phyloP scores from a whole-genome alignment of 2,888 invertebrate genomes.

The Gryllus longicercus region DNA sequence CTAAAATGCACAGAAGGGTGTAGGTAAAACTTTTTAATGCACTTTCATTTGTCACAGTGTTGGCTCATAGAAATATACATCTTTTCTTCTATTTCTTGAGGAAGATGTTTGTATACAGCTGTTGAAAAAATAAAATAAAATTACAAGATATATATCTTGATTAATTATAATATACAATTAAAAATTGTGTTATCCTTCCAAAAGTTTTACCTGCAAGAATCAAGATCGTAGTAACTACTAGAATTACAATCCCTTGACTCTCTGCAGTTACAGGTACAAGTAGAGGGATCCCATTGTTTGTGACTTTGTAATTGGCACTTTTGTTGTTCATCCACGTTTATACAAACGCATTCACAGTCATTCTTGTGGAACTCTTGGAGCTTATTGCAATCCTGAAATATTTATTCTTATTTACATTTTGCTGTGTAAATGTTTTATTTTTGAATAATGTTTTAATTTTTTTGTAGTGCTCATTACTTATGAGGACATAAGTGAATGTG shows the following conservation, averaged over 20 bases:
- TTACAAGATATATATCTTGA: too few species aligned
- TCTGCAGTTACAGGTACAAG: conserved; percentile 60
- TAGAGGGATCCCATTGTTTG: conserved; percentile 59
- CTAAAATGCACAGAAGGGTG: too few species aligned
- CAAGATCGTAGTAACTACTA: conserved; percentile 58
- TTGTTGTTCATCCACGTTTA: conserved; percentile 57
- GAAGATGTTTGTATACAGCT: too few species aligned
- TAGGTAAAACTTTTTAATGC: too few species aligned
- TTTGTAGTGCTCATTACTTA: too few species aligned
- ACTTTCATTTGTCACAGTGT: too few species aligned
- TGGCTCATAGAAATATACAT: too few species aligned
- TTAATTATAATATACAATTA: not conserved
- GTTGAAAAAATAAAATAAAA: too few species aligned
- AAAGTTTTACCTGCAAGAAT: conserved; percentile 53
- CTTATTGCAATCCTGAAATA: conserved; percentile 55
- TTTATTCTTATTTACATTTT: not conserved
- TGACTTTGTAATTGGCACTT: conserved; percentile 54
- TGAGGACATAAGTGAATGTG: too few species aligned
- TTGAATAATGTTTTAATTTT: too few species aligned
- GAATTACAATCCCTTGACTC: conserved; percentile 56
- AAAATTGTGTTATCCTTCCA: not conserved
- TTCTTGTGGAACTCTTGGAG: conserved; percentile 56
- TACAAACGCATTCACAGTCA: conserved; percentile 60
- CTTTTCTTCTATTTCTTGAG: too few species aligned
- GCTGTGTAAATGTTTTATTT: too few species aligned